Base-by-base conservation (phyloP, 2,888 invertebrate species). In the Molorchus minor region DNA sequence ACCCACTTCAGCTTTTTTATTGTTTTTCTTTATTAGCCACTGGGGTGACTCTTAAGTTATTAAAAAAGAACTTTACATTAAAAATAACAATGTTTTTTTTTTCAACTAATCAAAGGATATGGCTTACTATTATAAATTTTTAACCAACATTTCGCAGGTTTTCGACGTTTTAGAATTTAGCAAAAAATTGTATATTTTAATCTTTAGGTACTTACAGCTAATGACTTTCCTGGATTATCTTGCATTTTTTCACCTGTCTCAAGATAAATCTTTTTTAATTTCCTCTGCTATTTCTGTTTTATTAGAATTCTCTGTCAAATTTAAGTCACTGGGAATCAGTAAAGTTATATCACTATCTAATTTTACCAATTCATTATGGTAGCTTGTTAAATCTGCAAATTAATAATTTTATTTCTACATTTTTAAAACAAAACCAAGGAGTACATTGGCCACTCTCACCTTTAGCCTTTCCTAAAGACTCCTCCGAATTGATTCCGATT, bases 401-500 rank as follows among this genome's bases (percentile, higher is more conserved):
- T 20, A 40, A 41, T 49, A 38, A 30, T 29, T 7, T 12, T 41
- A 12, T 7, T 10, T 12, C 13, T 13, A 30, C 2, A 21, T 47
- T 33, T 52, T 36, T 46, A 51, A 36, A 44, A 2, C n/a, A 49
- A n/a, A 25, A 49, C 46, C 29, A 45, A 13, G 3, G 8, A 15
- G 1, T 10, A 16, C 17, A 25, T 12, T 2, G 12, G 17, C 15
- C 5, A 1, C 15, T 29, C n/a, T 30, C 47, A 65, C 65, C 64
- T 19, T 41, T 33, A 13, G 53, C 64, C 25, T 33, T 21, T 15
- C 46, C 12, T 3, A 71, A 60, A 10, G 60, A 60, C 46, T 71
- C 71, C 51, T 71, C 69, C 5, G 69, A 71, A 30, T 62, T 69
- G 8, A 55, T 60, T n/a, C 71, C 71, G 19, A 70, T 64, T 10